Evolutionary conservation across 2,797 vertebrate genomes (phyloP).

Genomic region (Bryconaethiops microstoma): DNA sequence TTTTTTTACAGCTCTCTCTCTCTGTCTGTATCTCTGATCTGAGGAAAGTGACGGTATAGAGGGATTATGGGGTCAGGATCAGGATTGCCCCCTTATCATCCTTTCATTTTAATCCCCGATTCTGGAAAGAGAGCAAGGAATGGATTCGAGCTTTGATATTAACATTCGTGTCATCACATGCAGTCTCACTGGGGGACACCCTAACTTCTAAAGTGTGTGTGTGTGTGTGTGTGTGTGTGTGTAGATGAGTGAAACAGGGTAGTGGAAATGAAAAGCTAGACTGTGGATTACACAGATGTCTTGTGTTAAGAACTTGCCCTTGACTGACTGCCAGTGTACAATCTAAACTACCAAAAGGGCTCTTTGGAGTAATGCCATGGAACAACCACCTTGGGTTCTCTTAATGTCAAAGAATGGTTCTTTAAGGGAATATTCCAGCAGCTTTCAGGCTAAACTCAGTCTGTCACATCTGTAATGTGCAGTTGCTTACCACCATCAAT

Average conservation of each 20-base stretch:
- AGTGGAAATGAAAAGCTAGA: background rate
- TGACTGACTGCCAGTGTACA: background rate
- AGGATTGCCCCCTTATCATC: constrained; percentile 32
- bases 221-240: constrained; percentile 10
- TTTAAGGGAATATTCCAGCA: too few relatives aligned
- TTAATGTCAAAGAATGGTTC: too few relatives aligned
- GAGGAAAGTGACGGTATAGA: constrained; percentile 11
- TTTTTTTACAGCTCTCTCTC: background rate
- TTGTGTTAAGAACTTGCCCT: background rate
- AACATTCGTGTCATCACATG: constrained; percentile 19
- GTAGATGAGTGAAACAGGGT: background rate
- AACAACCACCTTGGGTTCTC: background rate
- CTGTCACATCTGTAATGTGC: too few relatives aligned
- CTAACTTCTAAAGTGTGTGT: background rate
- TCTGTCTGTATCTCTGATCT: constrained; percentile 11
- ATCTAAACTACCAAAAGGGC: background rate
- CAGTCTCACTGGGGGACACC: background rate
- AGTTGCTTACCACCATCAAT: too few relatives aligned
- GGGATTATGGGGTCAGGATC: constrained; percentile 8
- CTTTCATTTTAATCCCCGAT: constrained; percentile 23
- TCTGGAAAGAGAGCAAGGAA: background rate
- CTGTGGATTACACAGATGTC: constrained; percentile 1
- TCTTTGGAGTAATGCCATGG: background rate
- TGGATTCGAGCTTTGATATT: constrained; percentile 7
- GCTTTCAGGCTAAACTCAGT: too few relatives aligned